Evolutionary conservation across 2,113 vertebrate genomes (phyloP).

Genomic region (Neomonachus schauinslandi): DNA sequence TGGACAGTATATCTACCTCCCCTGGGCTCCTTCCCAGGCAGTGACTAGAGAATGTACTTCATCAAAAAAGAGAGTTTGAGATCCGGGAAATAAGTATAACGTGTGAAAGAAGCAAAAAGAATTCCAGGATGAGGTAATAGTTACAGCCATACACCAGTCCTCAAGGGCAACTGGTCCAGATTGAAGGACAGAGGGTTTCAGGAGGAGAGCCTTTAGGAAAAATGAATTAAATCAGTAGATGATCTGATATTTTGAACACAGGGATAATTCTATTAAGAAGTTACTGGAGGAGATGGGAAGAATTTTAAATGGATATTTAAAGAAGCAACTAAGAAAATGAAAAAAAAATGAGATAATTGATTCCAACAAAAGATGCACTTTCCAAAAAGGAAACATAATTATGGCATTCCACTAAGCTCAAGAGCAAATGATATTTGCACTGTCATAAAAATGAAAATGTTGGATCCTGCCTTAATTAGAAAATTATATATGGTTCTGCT

Average conservation of each 20-base stretch:
- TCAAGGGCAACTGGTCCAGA: not conserved
- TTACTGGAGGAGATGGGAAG: not conserved
- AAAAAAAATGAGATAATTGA: not conserved
- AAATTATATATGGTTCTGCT: not conserved
- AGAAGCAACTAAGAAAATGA: not conserved
- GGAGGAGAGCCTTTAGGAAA: not conserved
- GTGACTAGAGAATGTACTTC: not conserved
- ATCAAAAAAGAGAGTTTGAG: not conserved
- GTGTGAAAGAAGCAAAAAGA: not conserved
- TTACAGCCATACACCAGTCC: not conserved
- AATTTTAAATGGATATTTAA: not conserved
- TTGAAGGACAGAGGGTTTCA: not conserved
- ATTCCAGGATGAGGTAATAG: not conserved
- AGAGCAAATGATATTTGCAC: not conserved
- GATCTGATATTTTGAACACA: not conserved
- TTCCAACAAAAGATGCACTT: not conserved
- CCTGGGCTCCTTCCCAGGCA: not conserved
- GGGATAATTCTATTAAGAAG: not conserved
- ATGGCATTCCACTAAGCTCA: not conserved
- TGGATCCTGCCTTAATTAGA: not conserved
- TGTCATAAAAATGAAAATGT: not conserved
- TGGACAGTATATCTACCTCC: not conserved
- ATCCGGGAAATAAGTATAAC: not conserved
- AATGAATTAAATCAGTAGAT: not conserved
- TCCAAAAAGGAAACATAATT: not conserved